These are phyloP conservation scores for Stomatorhinus ivindoensis DNA, from an alignment of 2,113 vertebrate species.

Conservation along the genomic window DNA sequence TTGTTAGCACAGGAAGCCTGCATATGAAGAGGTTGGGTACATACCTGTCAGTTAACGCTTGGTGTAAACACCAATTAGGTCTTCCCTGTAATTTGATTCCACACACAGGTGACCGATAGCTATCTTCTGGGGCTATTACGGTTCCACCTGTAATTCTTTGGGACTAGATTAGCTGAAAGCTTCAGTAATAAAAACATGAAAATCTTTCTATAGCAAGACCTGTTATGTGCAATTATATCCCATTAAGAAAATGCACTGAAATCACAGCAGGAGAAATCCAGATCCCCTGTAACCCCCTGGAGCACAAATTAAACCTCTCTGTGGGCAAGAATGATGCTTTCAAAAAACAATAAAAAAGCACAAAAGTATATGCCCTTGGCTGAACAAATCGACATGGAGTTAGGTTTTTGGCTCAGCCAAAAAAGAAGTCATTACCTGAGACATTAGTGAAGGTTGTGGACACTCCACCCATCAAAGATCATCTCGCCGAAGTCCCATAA, in stretches of 20 bases:
- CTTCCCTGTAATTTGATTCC: neutral
- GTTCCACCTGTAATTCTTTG: neutral
- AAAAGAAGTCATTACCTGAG: conserved; percentile 56
- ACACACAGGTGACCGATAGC: neutral
- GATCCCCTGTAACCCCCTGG: conserved; percentile 35
- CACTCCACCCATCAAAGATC: conserved; percentile 55
- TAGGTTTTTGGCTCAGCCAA: conserved; percentile 40
- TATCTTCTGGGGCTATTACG: neutral
- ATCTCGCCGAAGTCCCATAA: conserved; percentile 49
- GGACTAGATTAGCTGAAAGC: neutral
- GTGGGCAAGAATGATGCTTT: neutral
- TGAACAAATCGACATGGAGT: conserved; percentile 54
- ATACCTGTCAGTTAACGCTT: neutral
- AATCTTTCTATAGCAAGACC: conserved; percentile 7
- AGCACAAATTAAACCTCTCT: conserved; percentile 44
- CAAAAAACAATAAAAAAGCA: conserved; percentile 29
- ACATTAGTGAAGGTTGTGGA: conserved; percentile 45
- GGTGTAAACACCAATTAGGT: neutral
- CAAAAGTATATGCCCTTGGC: conserved; percentile 33
- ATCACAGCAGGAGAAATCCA: conserved; percentile 45
- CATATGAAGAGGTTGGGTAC: neutral
- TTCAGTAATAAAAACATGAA: neutral
- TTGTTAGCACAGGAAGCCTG: neutral
- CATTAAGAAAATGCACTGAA: conserved; percentile 26
- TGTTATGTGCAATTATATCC: conserved; percentile 16